phyloP scores from a whole-genome alignment of 2,113 vertebrate species.

The Eonycteris spelaea region DNA sequence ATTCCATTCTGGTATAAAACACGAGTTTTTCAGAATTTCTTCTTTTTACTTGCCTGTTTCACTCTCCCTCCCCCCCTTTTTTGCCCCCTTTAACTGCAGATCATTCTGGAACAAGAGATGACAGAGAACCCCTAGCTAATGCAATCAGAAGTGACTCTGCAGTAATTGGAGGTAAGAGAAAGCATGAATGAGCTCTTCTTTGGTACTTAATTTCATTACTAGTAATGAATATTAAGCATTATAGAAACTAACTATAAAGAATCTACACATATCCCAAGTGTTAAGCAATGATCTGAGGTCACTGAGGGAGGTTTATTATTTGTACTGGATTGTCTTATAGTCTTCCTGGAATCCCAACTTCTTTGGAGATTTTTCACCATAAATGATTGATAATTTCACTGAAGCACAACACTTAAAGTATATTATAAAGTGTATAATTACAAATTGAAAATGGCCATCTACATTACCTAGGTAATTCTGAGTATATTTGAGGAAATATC shows the following conservation, averaged over 20 bases:
- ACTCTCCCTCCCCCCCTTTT: background rate
- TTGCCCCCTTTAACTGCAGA: conserved; percentile 83
- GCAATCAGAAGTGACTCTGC: conserved; percentile 90
- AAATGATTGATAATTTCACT: background rate
- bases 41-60: conserved; percentile 45
- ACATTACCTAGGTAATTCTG: background rate
- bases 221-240: background rate
- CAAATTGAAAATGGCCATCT: background rate
- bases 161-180: conserved; percentile 93
- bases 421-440: background rate
- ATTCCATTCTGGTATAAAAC: background rate
- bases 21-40: background rate
- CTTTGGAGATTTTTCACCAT: background rate
- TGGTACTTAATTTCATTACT: background rate
- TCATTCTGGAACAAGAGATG: conserved; percentile 88
- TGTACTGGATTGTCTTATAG: background rate
- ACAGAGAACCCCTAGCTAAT: conserved; percentile 88
- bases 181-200: background rate
- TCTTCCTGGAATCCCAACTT: background rate
- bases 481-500: background rate
- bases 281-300: background rate
- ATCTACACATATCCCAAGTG: background rate
- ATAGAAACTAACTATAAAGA: background rate
- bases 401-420: background rate
- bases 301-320: background rate